phyloP scores from a whole-genome alignment of 2,888 invertebrate genomes.

The Cheilosia urbana region DNA sequence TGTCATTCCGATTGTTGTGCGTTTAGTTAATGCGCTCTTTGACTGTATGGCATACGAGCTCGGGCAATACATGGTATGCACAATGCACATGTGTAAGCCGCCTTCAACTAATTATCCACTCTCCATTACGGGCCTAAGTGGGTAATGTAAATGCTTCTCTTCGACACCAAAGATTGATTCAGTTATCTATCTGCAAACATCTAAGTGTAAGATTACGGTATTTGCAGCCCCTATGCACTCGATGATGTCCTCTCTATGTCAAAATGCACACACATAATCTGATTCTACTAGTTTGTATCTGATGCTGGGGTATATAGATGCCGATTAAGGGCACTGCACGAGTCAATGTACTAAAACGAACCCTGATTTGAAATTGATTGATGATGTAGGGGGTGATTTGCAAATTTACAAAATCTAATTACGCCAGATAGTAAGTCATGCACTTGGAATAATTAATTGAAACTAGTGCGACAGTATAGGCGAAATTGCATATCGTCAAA shows the following conservation, averaged over 20 bases:
- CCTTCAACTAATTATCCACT: conserved; percentile 50
- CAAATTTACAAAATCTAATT: conserved; percentile 35
- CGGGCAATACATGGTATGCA: background rate
- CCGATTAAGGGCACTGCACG: conserved; percentile 19
- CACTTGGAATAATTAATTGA: conserved; percentile 47
- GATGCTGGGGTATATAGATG: conserved; percentile 11
- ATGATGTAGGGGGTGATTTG: conserved; percentile 38
- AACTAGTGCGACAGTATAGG: background rate
- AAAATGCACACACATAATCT: conserved; percentile 6
- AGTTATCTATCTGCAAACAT: conserved; percentile 35
- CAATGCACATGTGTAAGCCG: conserved; percentile 35
- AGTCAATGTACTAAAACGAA: conserved; percentile 38
- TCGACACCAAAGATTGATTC: conserved; percentile 36
- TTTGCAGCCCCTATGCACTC: background rate
- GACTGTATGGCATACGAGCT: background rate
- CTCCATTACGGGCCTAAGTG: conserved; percentile 37
- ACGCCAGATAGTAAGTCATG: conserved; percentile 18
- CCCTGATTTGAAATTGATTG: conserved; percentile 48
- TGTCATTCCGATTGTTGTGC: conserved; percentile 26
- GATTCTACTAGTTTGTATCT: conserved; percentile 20
- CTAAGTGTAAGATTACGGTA: conserved; percentile 30
- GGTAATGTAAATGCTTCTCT: conserved; percentile 32
- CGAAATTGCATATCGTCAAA: background rate
- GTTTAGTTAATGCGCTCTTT: conserved; percentile 26
- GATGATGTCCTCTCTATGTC: background rate